These are phyloP conservation scores for Sphenodon punctatus DNA, from an alignment of 2,797 vertebrate species.

Conservation along the genomic window DNA sequence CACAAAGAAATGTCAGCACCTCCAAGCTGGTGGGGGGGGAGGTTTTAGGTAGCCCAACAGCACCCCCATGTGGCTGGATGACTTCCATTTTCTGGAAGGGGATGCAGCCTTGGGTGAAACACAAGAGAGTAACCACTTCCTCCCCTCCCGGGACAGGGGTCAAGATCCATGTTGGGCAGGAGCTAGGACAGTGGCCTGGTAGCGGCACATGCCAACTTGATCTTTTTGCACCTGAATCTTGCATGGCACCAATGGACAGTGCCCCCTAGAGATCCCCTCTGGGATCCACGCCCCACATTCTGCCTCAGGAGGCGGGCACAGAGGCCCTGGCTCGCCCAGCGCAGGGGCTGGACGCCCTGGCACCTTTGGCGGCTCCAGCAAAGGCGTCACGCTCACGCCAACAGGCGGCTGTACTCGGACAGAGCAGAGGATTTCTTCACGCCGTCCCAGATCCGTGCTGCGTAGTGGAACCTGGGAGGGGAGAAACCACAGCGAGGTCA, in stretches of 20 bases:
- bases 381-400: slow-evolving; percentile 71
- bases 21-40: too few species aligned
- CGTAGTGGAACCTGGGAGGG: slow-evolving; percentile 88
- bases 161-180: neutral
- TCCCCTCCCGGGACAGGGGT: neutral
- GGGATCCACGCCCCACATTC: neutral
- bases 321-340: neutral
- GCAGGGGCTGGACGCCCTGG: neutral
- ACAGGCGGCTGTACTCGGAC: slow-evolving; percentile 90
- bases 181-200: neutral
- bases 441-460: slow-evolving; percentile 91
- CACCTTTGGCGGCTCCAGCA: neutral
- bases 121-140: neutral
- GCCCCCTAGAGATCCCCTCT: neutral
- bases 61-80: neutral
- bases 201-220: neutral
- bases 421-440: slow-evolving; percentile 92
- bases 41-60: neutral
- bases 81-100: too few species aligned
- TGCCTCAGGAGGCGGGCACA: neutral
- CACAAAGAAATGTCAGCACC: too few species aligned
- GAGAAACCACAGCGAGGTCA: too few species aligned
- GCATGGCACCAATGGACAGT: neutral
- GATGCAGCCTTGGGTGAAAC: too few species aligned
- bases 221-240: neutral